Evolutionary conservation across 2,113 vertebrate species (phyloP), one percentile per base, ranked within the genome.

Genomic region (Oreochromis tanganicae): DNA sequence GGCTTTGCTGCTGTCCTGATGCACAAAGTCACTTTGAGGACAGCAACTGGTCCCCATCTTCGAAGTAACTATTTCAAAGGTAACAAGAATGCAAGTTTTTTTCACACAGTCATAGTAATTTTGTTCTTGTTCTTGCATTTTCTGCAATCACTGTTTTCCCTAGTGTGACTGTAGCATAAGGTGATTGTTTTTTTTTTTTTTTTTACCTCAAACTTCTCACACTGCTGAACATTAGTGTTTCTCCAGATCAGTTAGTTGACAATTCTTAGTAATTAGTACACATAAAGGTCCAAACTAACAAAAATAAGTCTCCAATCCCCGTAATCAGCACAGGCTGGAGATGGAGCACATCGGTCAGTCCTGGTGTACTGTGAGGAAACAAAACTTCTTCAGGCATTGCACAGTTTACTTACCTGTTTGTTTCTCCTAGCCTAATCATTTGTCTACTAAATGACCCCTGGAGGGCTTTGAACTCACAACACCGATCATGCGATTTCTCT

Each of bases 101-200:
- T 71, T 9, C n/a, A 71, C 7, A 46, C 3, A 5, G 38, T 46
- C 8, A 71, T 43, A 71, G 12, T 43, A 43, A 71, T 46, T 43
- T 71, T 71, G 21, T 27, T 71, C 38, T 24, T 71, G 66, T 43
- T n/a, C 59, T 63, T 63, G 17, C 13, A 43, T 43, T 43, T 24
- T 71, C 66, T 71, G 13, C 2, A 46, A 43, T 24, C 66, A 16
- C 21, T 71, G 38, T 43, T 71, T 71, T 43, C 38, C n/a, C 2
- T 71, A 71, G 66, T 43, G 38, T 43, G 21, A 71, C n/a, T 71
- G 66, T 27, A 43, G 66, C 34, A 68, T 12, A 41, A 68, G n/a
- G 7, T 68, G 36, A 9, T 41, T 68, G 11, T 0, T 2, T 6
- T 12, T 5, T 11, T 8, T n/a, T n/a, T 5, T 54, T 32, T n/a